A percentile compares a stretch with the other conserved stretches of the same genome.
Conservation (phyloP, 2,797 vertebrate species). For the Gorsachius magnificus region DNA sequence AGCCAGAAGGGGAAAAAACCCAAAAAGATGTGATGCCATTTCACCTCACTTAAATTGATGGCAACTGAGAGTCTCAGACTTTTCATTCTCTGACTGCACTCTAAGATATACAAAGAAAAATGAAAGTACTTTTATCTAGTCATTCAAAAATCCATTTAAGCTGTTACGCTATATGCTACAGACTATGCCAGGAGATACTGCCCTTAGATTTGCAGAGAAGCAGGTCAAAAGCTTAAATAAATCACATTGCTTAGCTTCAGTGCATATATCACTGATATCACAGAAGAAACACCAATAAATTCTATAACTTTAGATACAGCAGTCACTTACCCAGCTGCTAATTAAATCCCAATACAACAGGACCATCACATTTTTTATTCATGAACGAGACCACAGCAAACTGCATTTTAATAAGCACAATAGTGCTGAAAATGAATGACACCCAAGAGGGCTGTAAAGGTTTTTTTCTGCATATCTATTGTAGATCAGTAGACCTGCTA, state of each 20-base stretch:
- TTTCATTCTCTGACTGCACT: slow-evolving; percentile 1
- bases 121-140: not conserved
- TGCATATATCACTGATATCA: not conserved
- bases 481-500: not conserved
- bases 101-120: slow-evolving; percentile 15
- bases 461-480: not conserved
- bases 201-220: slow-evolving; percentile 37
- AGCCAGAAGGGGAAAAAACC: not conserved
- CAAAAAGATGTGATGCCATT: not conserved
- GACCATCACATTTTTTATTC: slow-evolving; percentile 44
- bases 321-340: slow-evolving; percentile 33
- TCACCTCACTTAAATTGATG: not conserved
- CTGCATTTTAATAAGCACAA: slow-evolving; percentile 51
- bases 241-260: slow-evolving; percentile 8
- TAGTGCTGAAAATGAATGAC: slow-evolving; percentile 35
- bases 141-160: slow-evolving; percentile 45
- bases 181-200: slow-evolving; percentile 14
- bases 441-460: not conserved
- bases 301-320: not conserved
- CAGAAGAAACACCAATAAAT: slow-evolving; percentile 27
- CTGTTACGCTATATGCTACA: not conserved
- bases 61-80: not conserved
- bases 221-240: slow-evolving; percentile 42
- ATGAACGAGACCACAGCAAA: slow-evolving; percentile 51
- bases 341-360: slow-evolving; percentile 44